A percentile compares a stretch with the other conserved stretches of the same genome.
Conservation (phyloP, 2,797 vertebrate species). For the Benthosema pterotum region DNA sequence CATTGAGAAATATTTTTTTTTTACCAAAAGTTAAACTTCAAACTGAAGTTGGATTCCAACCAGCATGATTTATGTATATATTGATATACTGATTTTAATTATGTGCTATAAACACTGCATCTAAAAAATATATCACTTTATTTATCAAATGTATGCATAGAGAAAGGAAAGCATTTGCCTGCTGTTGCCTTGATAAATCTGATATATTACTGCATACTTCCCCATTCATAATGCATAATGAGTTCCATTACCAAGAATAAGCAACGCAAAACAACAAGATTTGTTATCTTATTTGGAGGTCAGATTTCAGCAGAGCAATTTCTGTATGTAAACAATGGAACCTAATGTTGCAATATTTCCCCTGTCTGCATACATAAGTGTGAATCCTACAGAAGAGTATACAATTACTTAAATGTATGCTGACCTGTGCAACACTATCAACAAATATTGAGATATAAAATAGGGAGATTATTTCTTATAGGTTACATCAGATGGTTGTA, state of each 20-base stretch:
- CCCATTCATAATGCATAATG: constrained; percentile 9
- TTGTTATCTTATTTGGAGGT: too few relatives aligned
- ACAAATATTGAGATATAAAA: too few relatives aligned
- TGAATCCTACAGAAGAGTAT: too few relatives aligned
- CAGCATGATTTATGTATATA: constrained; percentile 25
- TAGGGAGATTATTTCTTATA: too few relatives aligned
- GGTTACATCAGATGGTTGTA: too few relatives aligned
- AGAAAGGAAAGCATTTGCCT: constrained; percentile 32
- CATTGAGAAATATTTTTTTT: constrained; percentile 37
- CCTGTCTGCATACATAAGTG: too few relatives aligned
- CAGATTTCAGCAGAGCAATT: too few relatives aligned
- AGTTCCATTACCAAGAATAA: constrained; percentile 30
- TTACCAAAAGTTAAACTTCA: constrained; percentile 43
- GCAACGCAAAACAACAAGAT: constrained; percentile 10
- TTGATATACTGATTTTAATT: constrained; percentile 17
- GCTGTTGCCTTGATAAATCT: constrained; percentile 40
- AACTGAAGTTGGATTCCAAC: constrained; percentile 39
- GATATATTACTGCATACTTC: constrained; percentile 12
- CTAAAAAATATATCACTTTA: background rate
- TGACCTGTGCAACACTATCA: too few relatives aligned
- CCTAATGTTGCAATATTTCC: too few relatives aligned
- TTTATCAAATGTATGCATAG: constrained; percentile 2
- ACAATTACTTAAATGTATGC: too few relatives aligned
- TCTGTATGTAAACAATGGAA: too few relatives aligned
- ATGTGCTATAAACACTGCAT: constrained; percentile 32